These are phyloP conservation scores for Baronia brevicornis DNA, from an alignment of 2,888 invertebrate genomes.

Conservation along the genomic window DNA sequence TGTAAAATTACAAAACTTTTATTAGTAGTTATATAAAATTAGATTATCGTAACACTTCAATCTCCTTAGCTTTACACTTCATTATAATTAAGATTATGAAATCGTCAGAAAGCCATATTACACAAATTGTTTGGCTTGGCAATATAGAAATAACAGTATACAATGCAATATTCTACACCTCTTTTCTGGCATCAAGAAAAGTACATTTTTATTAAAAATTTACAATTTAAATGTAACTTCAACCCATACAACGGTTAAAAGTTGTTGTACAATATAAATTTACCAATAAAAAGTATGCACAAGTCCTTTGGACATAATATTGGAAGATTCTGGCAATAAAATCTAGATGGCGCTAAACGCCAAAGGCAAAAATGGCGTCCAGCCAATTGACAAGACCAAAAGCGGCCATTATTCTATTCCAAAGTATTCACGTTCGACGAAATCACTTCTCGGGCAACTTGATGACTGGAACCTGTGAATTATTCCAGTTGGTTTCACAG, in stretches of 20 bases:
- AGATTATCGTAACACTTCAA: too few species aligned
- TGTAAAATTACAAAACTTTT: too few species aligned
- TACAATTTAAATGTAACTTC: conserved; percentile 3
- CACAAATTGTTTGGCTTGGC: too few species aligned
- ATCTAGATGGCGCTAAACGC: conserved; percentile 52
- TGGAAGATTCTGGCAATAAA: conserved; percentile 17
- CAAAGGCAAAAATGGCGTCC: conserved; percentile 30
- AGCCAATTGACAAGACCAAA: conserved; percentile 13
- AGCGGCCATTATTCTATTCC: too few species aligned
- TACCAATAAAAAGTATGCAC: conserved; percentile 2
- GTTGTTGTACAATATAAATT: conserved; percentile 2
- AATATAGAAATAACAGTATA: too few species aligned
- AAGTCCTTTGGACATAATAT: conserved; percentile 12
- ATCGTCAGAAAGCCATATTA: too few species aligned
- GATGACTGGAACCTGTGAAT: conserved; percentile 78
- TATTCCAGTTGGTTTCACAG: conserved; percentile 80
- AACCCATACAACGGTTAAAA: conserved; percentile 10
- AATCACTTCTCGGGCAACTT: conserved; percentile 79
- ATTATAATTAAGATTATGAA: too few species aligned
- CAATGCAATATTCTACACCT: too few species aligned
- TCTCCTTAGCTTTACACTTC: too few species aligned
- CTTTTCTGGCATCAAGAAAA: too few species aligned
- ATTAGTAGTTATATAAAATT: too few species aligned
- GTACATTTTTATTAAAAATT: too few species aligned
- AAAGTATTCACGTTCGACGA: conserved; percentile 18